Evolutionary conservation across 2,797 vertebrate species (phyloP).

Genomic region (Threskiornis aethiopicus): DNA sequence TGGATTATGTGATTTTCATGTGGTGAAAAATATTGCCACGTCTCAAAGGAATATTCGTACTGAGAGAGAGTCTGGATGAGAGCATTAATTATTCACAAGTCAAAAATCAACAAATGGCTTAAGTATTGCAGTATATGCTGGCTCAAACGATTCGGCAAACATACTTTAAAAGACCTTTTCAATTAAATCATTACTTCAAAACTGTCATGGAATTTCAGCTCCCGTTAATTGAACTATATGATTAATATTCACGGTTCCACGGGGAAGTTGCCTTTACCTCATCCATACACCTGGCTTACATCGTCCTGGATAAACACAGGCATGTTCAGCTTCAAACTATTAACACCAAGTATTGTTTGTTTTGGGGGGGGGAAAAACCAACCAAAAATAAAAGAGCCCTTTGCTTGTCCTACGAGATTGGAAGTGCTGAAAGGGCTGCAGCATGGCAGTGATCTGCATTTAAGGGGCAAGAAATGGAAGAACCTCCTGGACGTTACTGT

Average conservation of each 20-base stretch:
- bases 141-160: slow-evolving; percentile 13
- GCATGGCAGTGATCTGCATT: background rate
- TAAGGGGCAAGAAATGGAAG: background rate
- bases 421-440: background rate
- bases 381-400: background rate
- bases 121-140: slow-evolving; percentile 19
- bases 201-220: slow-evolving; percentile 50
- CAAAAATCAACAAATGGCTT: slow-evolving; percentile 59
- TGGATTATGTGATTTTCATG: slow-evolving; percentile 15
- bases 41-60: slow-evolving; percentile 17
- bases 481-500: background rate
- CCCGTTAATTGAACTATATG: slow-evolving; percentile 48
- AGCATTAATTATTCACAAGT: slow-evolving; percentile 50
- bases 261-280: slow-evolving; percentile 40
- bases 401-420: background rate
- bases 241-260: slow-evolving; percentile 60
- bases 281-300: background rate
- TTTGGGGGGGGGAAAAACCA: background rate
- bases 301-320: slow-evolving; percentile 25
- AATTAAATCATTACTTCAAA: slow-evolving; percentile 60
- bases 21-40: background rate
- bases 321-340: background rate
- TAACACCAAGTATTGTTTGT: background rate
- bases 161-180: background rate
- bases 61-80: background rate